Percentiles rank a stretch among this genome's conserved stretches.
Evolutionary conservation across 2,113 vertebrate species (phyloP).

Genomic region (Rhinopomastus cyanomelas): DNA sequence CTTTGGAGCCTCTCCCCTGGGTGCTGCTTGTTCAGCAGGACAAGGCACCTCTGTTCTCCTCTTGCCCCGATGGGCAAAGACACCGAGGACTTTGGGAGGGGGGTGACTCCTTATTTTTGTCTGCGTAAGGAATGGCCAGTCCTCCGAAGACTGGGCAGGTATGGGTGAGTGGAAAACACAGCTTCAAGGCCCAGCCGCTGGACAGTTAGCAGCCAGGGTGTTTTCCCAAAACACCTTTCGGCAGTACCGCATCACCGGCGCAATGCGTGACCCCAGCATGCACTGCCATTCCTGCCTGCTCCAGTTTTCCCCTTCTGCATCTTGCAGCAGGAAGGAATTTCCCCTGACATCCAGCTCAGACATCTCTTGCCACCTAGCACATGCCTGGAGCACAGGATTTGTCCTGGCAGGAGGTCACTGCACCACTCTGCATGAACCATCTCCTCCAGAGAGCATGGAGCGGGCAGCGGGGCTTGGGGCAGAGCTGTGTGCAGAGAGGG

Average conservation of each 20-base stretch:
- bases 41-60: not conserved
- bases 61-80: not conserved
- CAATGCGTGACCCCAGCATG: rapidly evolving
- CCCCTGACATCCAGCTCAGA: not conserved
- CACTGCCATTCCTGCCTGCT: not conserved
- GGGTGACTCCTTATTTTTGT: not conserved
- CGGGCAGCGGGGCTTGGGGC: rapidly evolving
- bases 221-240: not conserved
- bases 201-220: not conserved
- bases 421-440: rapidly evolving
- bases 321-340: not conserved
- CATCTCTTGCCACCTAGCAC: not conserved
- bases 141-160: not conserved
- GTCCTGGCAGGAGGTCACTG: not conserved
- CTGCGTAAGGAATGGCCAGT: not conserved
- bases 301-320: not conserved
- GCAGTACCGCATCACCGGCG: not conserved
- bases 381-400: rapidly evolving
- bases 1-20: not conserved
- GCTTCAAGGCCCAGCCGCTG: not conserved
- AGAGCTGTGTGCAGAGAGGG: not conserved
- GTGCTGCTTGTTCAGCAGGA: not conserved
- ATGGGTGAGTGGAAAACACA: not conserved
- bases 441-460: not conserved
- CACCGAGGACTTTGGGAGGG: not conserved